These are phyloP conservation scores for Argyra leucocephala DNA, from an alignment of 2,888 invertebrate genomes.

Conservation along the genomic window DNA sequence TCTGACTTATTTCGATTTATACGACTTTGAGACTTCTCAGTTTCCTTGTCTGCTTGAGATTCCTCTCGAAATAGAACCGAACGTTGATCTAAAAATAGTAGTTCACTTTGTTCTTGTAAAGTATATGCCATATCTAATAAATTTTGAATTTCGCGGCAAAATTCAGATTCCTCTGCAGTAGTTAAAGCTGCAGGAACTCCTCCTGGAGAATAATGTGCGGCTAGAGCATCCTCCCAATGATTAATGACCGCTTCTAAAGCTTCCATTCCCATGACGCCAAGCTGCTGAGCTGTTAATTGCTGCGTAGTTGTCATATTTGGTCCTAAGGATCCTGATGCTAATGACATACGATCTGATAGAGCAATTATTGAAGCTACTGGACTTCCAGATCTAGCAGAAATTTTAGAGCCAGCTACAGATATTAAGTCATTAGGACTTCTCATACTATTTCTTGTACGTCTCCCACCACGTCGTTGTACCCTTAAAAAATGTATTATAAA, in stretches of 20 bases:
- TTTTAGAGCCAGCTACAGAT: conserved; percentile 58
- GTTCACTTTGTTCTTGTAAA: conserved; percentile 77
- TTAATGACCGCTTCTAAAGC: conserved; percentile 83
- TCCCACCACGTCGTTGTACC: conserved; percentile 45
- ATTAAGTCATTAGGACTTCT: conserved; percentile 63
- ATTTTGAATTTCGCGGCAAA: conserved; percentile 70
- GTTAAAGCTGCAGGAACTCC: conserved; percentile 54
- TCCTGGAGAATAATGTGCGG: conserved; percentile 55
- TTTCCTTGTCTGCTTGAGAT: conserved; percentile 49
- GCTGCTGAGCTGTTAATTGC: conserved; percentile 72
- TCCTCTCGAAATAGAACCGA: conserved; percentile 77
- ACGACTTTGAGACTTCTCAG: conserved; percentile 31
- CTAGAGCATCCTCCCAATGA: conserved; percentile 91
- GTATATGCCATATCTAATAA: conserved; percentile 75
- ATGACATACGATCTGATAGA: conserved; percentile 56
- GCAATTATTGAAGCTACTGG: conserved; percentile 50
- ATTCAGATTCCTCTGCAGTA: conserved; percentile 76
- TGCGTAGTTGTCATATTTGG: conserved; percentile 48
- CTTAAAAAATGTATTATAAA: neutral
- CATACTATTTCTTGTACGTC: conserved; percentile 50
- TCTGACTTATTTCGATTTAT: conserved; percentile 40
- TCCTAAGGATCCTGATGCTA: conserved; percentile 58
- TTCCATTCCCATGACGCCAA: conserved; percentile 89
- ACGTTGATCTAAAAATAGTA: conserved; percentile 78
- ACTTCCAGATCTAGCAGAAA: conserved; percentile 50